Evolutionary conservation across 2,888 invertebrate genomes (phyloP).

Genomic region (Acleris cristana): DNA sequence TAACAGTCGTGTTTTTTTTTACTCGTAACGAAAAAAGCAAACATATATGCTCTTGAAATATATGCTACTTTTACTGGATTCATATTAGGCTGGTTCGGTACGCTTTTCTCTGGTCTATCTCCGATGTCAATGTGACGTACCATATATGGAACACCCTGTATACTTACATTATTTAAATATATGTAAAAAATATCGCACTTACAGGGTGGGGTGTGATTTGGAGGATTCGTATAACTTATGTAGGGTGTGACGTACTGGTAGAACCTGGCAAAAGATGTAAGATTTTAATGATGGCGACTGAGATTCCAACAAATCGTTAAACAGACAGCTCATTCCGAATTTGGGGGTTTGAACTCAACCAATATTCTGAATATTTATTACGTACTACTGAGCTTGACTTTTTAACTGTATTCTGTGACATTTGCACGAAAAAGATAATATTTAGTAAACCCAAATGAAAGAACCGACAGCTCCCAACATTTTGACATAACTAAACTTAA

Average conservation of each 20-base stretch:
- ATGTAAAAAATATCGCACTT: slow-evolving; percentile 50
- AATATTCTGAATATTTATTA: neutral
- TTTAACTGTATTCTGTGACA: too few relatives aligned
- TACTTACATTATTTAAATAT: too few relatives aligned
- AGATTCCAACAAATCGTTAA: neutral
- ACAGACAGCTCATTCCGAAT: neutral
- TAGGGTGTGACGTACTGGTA: slow-evolving; percentile 70
- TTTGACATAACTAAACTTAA: too few relatives aligned
- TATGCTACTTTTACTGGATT: too few relatives aligned
- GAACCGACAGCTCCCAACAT: too few relatives aligned
- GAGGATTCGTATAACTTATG: slow-evolving; percentile 66
- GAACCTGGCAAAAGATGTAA: slow-evolving; percentile 56
- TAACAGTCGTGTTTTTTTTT: too few relatives aligned
- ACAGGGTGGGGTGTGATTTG: slow-evolving; percentile 69
- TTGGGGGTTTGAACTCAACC: neutral
- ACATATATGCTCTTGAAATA: neutral
- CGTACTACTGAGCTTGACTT: neutral
- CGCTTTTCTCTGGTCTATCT: too few relatives aligned
- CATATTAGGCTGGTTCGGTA: too few relatives aligned
- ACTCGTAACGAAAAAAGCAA: neutral
- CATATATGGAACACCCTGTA: too few relatives aligned
- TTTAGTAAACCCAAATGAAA: too few relatives aligned
- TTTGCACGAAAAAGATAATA: too few relatives aligned
- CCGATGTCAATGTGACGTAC: too few relatives aligned
- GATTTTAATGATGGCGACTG: neutral